phyloP scores from a whole-genome alignment of 2,797 vertebrate species.

The Parauchenoglanis punctatus region DNA sequence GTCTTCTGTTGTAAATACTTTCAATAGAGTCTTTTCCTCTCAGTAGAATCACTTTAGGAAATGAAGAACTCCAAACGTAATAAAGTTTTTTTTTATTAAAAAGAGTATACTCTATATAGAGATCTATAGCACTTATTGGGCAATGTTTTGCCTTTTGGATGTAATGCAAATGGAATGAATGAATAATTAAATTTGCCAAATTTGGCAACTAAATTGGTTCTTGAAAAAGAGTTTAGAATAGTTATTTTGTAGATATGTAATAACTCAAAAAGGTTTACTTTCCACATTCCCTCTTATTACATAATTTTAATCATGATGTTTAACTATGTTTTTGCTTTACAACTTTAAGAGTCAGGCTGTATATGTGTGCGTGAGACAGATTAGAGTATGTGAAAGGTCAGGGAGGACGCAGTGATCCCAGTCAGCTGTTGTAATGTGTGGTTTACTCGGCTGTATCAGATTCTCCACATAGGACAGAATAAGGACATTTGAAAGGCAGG shows the following conservation, averaged over 20 bases:
- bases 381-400: constrained; percentile 46
- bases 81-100: not conserved
- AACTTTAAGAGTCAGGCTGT: not conserved
- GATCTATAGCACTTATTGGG: not conserved
- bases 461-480: constrained; percentile 46
- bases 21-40: not conserved
- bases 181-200: not conserved
- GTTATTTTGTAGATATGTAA: not conserved
- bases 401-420: constrained; percentile 57
- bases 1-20: not conserved
- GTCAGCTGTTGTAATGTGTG: constrained; percentile 67
- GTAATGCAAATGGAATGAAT: not conserved
- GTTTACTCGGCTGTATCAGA: constrained; percentile 58
- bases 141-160: not conserved
- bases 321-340: not conserved
- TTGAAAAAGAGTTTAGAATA: not conserved
- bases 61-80: not conserved
- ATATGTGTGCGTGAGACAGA: not conserved
- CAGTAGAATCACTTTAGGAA: not conserved
- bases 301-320: not conserved
- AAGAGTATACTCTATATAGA: not conserved
- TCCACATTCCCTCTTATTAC: not conserved
- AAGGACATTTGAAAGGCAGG: constrained; percentile 27
- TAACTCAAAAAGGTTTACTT: not conserved
- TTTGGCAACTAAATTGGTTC: not conserved